Base-by-base conservation (phyloP, 2,888 invertebrate species). In the Digitonthophagus gazella region DNA sequence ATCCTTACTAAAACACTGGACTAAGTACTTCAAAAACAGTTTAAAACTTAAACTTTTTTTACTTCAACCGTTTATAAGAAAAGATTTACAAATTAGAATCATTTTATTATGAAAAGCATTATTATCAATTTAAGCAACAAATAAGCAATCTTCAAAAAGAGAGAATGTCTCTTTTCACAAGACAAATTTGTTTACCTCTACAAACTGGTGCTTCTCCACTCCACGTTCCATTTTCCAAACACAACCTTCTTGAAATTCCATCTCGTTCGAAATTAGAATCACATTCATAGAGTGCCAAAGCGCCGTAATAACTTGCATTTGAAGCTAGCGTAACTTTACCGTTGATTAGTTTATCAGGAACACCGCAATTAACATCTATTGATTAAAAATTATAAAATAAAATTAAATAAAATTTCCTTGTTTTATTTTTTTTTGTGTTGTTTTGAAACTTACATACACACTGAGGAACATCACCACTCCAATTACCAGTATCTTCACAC, bases 221-320 rank as follows among this genome's bases (percentile, higher is more conserved):
- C 96, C 96, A 96, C 0, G 94, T 95, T 65, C 92, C 95, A 78
- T 96, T 92, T 78, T 96, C 95, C 67, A 93, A 87, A 78, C 96
- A 96, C 66, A 94, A 82, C 70, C 96, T 84, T 66, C 95, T 86
- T 1, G 93, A 92, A 2, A 93, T 92, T 0, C 96, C 96, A 74
- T 92, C 92, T 8, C 96, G 83, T 78, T 91, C 90, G 83, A 89
- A 96, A 78, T 95, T 92, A 1, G 87, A 85, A 69, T 92, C 87
- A 78, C 96, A 96, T 75, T 93, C 91, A 79, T 96, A 96, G 4
- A 95, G 84, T 0, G 89, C 94, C 1, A 93, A 90, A 0, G 94
- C 93, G 0, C 95, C 95, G 76, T 95, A 95, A 80, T 94, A 95
- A 0, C 96, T 95, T 0, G 90, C 93, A 80, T 96, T 96, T 0